Base-by-base conservation (phyloP, 2,888 invertebrate species). In the Acrobasis repandana region DNA sequence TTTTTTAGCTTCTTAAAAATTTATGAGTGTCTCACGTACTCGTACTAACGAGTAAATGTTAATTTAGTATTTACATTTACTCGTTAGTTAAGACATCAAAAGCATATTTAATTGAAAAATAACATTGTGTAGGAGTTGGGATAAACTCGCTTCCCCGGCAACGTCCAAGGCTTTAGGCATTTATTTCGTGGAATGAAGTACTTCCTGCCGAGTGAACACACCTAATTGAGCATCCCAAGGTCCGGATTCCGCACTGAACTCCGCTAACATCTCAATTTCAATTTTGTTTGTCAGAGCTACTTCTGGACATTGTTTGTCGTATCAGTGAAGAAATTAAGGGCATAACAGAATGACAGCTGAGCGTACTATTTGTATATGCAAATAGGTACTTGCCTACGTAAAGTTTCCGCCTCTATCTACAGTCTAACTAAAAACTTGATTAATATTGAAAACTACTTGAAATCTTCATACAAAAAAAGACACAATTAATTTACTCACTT, bases 221-320 rank as follows among this genome's bases (percentile, higher is more conserved):
- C 51, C 57, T 66, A 65, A 68, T 68, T 63, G 58, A 61, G 62
- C 20, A 20, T 34, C 62, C 59, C 56, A 60, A 54, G 43, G 14
- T 43, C 11, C 43, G 28, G 6, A 28, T 28, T 6, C 28, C 28
- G 28, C 28, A 51, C 62, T 59, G 61, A 38, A 60, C 58, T 62
- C 52, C 51, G 49, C 47, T 60, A 64, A 64, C 65, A 62, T 65
- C 58, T 64, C 63, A 56, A 63, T 66, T 66, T 58, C 60, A 62
- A 63, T 61, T 63, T 58, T 43, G 51, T 61, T 60, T 34, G 54
- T 58, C 54, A 51, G 28, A 28, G 48, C 50, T 49, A 49, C 61
- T 54, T 18, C 52, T 60, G 36, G 33, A 62, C 61, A 46, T 63
- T 66, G 64, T 68, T 70, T 67, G 49, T 58, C 61, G 59, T 69